These are phyloP conservation scores for Drosophila ironensis DNA, from an alignment of 1,140 invertebrate genomes.

Conservation along the genomic window DNA sequence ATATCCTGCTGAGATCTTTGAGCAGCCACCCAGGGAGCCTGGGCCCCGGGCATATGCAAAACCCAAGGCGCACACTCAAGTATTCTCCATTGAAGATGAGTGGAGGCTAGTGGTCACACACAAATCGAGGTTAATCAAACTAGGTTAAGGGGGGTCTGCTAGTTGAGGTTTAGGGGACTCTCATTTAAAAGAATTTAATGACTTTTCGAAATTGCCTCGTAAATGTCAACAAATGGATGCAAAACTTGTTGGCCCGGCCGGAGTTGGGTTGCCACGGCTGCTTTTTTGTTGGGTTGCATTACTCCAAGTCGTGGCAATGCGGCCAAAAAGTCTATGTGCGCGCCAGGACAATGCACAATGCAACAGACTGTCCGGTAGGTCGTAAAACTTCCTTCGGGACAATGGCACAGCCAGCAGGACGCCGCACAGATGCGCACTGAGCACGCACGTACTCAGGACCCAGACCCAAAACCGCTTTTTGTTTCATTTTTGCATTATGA, in stretches of 20 bases:
- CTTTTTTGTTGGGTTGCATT: constrained; percentile 3
- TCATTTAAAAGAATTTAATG: constrained; percentile 45
- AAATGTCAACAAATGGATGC: constrained; percentile 72
- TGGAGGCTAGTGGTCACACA: constrained; percentile 11
- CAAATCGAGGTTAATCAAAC: constrained; percentile 71
- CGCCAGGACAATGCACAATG: constrained; percentile 40
- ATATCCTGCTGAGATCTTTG: constrained; percentile 25
- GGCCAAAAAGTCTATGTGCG: constrained; percentile 16
- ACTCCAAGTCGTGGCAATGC: background rate
- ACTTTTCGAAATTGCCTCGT: constrained; percentile 63
- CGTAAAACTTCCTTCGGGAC: constrained; percentile 59
- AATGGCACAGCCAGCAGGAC: constrained; percentile 54
- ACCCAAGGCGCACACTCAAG: background rate
- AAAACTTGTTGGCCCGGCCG: constrained; percentile 10
- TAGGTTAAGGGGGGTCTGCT: constrained; percentile 33
- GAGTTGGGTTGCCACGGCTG: constrained; percentile 5
- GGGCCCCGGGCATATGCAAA: constrained; percentile 34
- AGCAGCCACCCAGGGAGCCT: constrained; percentile 21
- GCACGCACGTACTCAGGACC: constrained; percentile 57
- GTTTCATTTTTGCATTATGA: constrained; percentile 64
- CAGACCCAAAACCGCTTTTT: constrained; percentile 43
- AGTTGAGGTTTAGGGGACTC: background rate
- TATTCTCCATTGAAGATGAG: constrained; percentile 7
- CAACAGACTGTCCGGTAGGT: constrained; percentile 66
- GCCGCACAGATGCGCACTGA: constrained; percentile 25